Evolutionary conservation across 2,888 invertebrate genomes (phyloP).

Genomic region (Noctua janthe): DNA sequence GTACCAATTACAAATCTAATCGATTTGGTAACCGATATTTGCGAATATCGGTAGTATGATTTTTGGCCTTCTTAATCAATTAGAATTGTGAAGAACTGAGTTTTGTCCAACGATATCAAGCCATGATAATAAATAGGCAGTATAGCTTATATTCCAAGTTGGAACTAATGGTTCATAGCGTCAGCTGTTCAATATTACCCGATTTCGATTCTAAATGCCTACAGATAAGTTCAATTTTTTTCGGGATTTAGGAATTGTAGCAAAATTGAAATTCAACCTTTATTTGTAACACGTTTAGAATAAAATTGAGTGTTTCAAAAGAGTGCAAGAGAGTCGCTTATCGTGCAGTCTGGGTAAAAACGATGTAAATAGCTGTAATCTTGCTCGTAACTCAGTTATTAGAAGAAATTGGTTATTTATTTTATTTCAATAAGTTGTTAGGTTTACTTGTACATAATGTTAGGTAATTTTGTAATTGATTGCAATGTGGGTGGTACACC

Average conservation of each 20-base stretch:
- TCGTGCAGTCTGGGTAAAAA: constrained; percentile 33
- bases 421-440: constrained; percentile 75
- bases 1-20: not conserved
- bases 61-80: not conserved
- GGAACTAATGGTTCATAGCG: not conserved
- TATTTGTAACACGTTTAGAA: not conserved
- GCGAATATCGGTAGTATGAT: not conserved
- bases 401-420: constrained; percentile 88
- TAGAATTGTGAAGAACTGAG: not conserved
- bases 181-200: not conserved
- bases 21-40: not conserved
- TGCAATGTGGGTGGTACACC: constrained; percentile 83
- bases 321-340: constrained; percentile 36
- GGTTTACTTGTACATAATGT: constrained; percentile 81
- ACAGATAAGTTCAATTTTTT: not conserved
- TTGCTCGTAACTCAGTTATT: constrained; percentile 80
- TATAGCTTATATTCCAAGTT: not conserved
- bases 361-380: constrained; percentile 71
- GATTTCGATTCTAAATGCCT: constrained; percentile 16
- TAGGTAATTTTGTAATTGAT: constrained; percentile 81
- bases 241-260: not conserved
- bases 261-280: not conserved
- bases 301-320: not conserved
- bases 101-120: not conserved
- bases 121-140: not conserved